These are phyloP conservation scores for Geopemphigus sp. DNA, from an alignment of 1,140 invertebrate genomes.

Conservation along the genomic window DNA sequence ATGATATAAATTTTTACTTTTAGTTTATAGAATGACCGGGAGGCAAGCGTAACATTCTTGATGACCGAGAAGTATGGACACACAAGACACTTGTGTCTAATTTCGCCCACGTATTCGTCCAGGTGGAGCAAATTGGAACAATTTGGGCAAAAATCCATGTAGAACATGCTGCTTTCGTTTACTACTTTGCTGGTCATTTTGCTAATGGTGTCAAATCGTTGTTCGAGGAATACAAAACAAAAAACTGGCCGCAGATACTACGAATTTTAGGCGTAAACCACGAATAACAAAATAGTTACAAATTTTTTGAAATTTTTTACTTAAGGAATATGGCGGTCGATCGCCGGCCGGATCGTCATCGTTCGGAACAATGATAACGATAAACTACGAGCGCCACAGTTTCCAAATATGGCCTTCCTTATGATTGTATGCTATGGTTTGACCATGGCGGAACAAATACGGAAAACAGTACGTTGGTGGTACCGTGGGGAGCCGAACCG, in stretches of 20 bases:
- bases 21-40: constrained; percentile 40
- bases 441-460: too few relatives aligned
- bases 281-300: too few relatives aligned
- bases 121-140: constrained; percentile 28
- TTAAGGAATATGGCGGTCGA: too few relatives aligned
- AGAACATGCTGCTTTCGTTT: constrained; percentile 36
- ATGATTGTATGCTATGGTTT: too few relatives aligned
- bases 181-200: constrained; percentile 40
- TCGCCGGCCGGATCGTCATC: too few relatives aligned
- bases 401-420: too few relatives aligned
- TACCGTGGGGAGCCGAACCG: too few relatives aligned
- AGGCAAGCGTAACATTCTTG: constrained; percentile 17
- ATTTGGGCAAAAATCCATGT: constrained; percentile 40
- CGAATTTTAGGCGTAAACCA: too few relatives aligned
- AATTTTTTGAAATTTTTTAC: too few relatives aligned
- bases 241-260: neutral
- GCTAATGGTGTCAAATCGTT: neutral
- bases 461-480: too few relatives aligned
- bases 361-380: too few relatives aligned
- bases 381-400: too few relatives aligned
- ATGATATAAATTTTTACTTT: neutral
- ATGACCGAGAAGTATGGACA: constrained; percentile 39
- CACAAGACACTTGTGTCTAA: constrained; percentile 34
- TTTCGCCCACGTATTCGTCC: constrained; percentile 24
- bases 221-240: neutral